Evolutionary conservation across 2,888 invertebrate genomes (phyloP).

Genomic region (Agriopis aurantiaria): DNA sequence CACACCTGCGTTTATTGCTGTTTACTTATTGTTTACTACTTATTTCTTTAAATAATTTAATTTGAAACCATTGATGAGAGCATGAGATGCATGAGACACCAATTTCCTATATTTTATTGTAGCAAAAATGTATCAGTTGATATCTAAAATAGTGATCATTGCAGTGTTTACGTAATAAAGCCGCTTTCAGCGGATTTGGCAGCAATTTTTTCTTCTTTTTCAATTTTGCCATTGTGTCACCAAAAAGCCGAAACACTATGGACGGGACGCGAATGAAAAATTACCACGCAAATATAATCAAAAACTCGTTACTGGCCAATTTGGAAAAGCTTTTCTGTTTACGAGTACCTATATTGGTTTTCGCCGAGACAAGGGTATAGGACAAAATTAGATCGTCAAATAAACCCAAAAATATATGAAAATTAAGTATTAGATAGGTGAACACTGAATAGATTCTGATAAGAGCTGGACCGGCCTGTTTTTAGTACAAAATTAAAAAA

Average conservation of each 20-base stretch:
- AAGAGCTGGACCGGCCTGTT: no score
- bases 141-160: conserved; percentile 3
- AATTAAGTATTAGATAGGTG: no score
- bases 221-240: conserved; percentile 21
- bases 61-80: no score
- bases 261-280: conserved; percentile 13
- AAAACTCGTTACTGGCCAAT: conserved; percentile 26
- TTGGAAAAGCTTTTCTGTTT: conserved; percentile 10
- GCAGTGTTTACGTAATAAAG: conserved; percentile 10
- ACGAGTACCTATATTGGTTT: conserved; percentile 5
- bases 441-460: no score
- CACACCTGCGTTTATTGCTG: no score
- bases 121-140: neutral
- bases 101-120: no score
- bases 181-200: conserved; percentile 12
- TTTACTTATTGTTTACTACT: no score
- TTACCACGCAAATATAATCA: conserved; percentile 30
- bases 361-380: neutral
- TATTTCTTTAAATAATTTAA: no score
- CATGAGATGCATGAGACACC: no score
- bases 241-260: conserved; percentile 9
- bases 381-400: neutral
- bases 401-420: neutral
- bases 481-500: no score
- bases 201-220: conserved; percentile 20